Base-by-base conservation (phyloP, 2,113 vertebrate species). In the Oncorhynchus keta region DNA sequence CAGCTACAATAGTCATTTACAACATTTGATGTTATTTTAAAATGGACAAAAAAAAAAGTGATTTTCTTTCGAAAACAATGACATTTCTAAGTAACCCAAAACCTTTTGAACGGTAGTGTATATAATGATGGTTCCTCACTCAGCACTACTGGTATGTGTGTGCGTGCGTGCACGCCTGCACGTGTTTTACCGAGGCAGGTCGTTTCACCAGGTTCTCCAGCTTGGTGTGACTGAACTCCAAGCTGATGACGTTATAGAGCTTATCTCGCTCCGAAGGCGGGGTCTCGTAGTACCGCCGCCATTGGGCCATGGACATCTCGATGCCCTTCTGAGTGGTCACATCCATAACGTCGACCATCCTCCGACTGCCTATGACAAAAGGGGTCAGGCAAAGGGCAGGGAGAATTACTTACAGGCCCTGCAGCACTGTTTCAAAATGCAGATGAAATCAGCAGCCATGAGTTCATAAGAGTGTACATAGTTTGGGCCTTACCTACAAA, bases 281-380 rank as follows among this genome's bases (percentile, higher is more conserved):
- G 0, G 97, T 99, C 79, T 99, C 97, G 0, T 98, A 99, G 89
- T 99, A 99, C 39, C 97, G 95, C 7, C 97, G 93, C 98, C 98
- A 99, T 90, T 99, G 98, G 0, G 96, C 95, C 98, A 99, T 99
- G 9, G 98, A 99, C 98, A 99, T 99, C 91, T 99, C 98, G 0
- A 99, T 99, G 70, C 97, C 98, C 78, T 96, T 95, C 89, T 99
- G 98, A 0, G 98, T 99, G 89, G 95, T 97, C 78, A 99, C 98
- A 2, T 99, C 98, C 98, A 99, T 99, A 83, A 99, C 98, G 0
- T 99, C 98, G 49, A 99, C 94, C 89, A 99, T 95, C 48, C 98
- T 94, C 35, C 95, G 93, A 89, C 98, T 98, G 83, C 98, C 98
- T 99, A 89, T 68, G 9, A 77, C 2, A 65, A 72, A 18, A 28